phyloP scores from a whole-genome alignment of 2,797 vertebrate species.

The Discoglossus pictus region DNA sequence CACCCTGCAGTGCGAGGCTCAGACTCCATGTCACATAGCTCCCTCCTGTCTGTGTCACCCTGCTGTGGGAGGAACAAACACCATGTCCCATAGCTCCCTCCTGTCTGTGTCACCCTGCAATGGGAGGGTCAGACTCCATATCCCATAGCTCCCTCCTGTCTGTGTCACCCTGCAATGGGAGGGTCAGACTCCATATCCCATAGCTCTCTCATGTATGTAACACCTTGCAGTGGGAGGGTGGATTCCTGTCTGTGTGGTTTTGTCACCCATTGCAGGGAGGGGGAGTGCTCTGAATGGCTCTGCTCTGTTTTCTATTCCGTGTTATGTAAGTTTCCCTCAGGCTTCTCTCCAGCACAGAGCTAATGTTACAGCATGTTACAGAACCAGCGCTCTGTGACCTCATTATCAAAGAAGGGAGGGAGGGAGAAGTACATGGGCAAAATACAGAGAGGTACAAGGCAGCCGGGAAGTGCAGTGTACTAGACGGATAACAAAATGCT shows the following conservation, averaged over 20 bases:
- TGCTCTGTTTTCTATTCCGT: not conserved
- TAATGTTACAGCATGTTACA: conserved; percentile 44
- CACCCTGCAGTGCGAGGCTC: not conserved
- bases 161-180: not conserved
- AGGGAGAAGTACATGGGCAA: not conserved
- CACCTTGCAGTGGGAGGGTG: no score
- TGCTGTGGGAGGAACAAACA: not conserved
- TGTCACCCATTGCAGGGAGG: not conserved
- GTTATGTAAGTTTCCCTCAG: conserved; percentile 35
- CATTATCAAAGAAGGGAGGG: not conserved
- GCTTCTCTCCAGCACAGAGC: conserved; percentile 10
- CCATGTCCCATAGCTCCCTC: not conserved
- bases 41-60: not conserved
- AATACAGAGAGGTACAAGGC: not conserved
- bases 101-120: not conserved
- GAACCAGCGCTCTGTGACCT: conserved; percentile 30
- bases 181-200: not conserved
- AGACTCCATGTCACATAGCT: no score
- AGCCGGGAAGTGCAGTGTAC: no score
- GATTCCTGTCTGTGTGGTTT: no score
- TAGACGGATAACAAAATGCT: not conserved
- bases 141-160: not conserved
- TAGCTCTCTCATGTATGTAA: no score
- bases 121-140: not conserved
- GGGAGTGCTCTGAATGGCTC: not conserved